These are phyloP conservation scores for Proterorhinus semilunaris DNA, from an alignment of 2,113 vertebrate genomes.

Conservation along the genomic window DNA sequence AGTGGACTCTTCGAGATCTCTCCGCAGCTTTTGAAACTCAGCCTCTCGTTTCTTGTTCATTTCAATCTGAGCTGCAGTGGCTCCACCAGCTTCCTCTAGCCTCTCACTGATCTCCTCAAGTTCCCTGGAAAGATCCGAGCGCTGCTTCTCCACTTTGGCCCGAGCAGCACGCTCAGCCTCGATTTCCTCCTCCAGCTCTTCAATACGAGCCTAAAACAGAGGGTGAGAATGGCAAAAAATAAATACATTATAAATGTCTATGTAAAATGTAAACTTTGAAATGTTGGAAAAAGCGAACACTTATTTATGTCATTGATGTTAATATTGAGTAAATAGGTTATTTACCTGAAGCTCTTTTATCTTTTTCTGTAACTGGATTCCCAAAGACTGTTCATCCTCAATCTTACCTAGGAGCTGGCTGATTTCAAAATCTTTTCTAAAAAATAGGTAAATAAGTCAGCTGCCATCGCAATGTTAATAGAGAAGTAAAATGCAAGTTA, in stretches of 20 bases:
- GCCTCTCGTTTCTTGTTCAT: constrained; percentile 68
- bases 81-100: constrained; percentile 85
- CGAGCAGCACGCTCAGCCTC: constrained; percentile 83
- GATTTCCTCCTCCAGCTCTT: constrained; percentile 86
- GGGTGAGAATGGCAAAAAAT: neutral
- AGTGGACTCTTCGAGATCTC: constrained; percentile 82
- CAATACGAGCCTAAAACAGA: constrained; percentile 70
- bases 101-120: constrained; percentile 83
- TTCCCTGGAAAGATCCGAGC: constrained; percentile 76
- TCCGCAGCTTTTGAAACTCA: constrained; percentile 79
- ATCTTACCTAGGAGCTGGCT: constrained; percentile 80
- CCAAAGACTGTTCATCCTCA: constrained; percentile 82
- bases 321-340: neutral
- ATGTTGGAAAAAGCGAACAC: no score
- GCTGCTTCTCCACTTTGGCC: constrained; percentile 86
- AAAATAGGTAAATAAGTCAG: neutral
- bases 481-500: neutral
- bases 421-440: constrained; percentile 84
- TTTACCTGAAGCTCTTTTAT: constrained; percentile 82
- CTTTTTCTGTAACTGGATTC: constrained; percentile 83
- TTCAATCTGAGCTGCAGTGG: constrained; percentile 82
- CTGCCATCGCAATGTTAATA: neutral
- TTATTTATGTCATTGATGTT: neutral
- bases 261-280: no score
- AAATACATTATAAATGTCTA: no score